Evolutionary conservation across 35 echinoderm and acorn worm genomes (phyloP), one percentile per base, ranked within the genome.

Genomic region (Ophioderma brevispina): DNA sequence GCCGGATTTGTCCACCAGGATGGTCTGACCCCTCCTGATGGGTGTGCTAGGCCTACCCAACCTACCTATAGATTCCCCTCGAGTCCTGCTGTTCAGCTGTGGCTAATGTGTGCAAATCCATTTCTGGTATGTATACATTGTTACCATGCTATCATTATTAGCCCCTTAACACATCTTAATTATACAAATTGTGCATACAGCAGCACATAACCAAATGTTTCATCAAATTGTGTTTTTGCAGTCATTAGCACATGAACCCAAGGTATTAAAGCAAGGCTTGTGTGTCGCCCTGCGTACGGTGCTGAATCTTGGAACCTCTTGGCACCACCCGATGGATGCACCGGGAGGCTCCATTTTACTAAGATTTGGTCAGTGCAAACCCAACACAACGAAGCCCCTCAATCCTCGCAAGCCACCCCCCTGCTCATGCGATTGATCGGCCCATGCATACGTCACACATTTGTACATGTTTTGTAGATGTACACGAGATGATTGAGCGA

Each of bases 381-480:
- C 96, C 39, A 98, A 94, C 82, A 88, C 32, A 80, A 87, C 32
- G 91, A 93, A 39, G 90, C 97, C 55, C 90, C 94, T 35, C 85
- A 94, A 23, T 92, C 90, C 43, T 90, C 97, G 17, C 87, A 84
- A 32, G 84, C 90, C 33, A 99, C 97, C 10, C 97, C 97, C 2
- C 78, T 99, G 18, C 89, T 99, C 94, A 94, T 81, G 87, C 97
- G 34, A 94, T 99, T 84, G 94, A 32, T 90, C 97, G 0, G 91
- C 97, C 40, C 97, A 99, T 84, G 91, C 97, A 21, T 99, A 99
- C 28, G 94, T 99, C 33, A 99, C 93, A 38, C 95, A 95, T 80
- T 99, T 75, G 94, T 95, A 21, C 97, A 99, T 85, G 97, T 99
- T 1, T 99, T n/a, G n/a, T n/a, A n/a, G n/a, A n/a, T n/a, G n/a